Conservation (phyloP, 2,113 vertebrate genomes). For the Esox niger region DNA sequence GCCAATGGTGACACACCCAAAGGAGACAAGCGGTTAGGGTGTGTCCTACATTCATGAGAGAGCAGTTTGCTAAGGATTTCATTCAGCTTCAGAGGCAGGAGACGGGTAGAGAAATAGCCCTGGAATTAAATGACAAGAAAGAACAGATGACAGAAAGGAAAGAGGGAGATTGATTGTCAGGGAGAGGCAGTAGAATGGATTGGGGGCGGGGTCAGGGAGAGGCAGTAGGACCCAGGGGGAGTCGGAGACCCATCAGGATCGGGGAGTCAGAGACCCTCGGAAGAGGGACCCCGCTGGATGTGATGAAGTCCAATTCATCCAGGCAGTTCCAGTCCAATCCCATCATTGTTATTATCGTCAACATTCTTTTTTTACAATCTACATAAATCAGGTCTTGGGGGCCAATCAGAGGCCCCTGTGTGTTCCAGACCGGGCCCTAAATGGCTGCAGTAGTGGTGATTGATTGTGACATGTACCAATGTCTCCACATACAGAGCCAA, state of each 20-base stretch:
- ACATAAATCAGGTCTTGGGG: conserved; percentile 29
- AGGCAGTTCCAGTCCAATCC: conserved; percentile 15
- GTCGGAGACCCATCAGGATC: neutral
- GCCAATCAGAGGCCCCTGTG: conserved; percentile 29
- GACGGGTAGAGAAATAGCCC: conserved; percentile 37
- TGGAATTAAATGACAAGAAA: conserved; percentile 38
- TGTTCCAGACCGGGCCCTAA: conserved; percentile 14
- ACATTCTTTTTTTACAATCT: conserved; percentile 61
- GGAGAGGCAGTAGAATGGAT: too few relatives aligned
- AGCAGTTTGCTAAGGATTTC: conserved; percentile 35
- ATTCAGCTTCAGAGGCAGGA: conserved; percentile 49
- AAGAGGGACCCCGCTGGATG: neutral
- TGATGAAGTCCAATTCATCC: conserved; percentile 25
- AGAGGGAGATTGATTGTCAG: conserved; percentile 43
- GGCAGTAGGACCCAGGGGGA: conserved; percentile 13
- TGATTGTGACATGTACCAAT: conserved; percentile 35
- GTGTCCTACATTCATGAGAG: conserved; percentile 71
- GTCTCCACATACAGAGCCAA: conserved; percentile 2
- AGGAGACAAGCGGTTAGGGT: conserved; percentile 56
- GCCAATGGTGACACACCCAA: conserved; percentile 47
- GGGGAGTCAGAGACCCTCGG: neutral
- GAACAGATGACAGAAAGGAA: conserved; percentile 47
- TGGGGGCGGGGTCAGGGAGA: too few relatives aligned
- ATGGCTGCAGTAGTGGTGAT: conserved; percentile 25
- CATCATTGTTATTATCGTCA: neutral